Percentiles rank a stretch among this genome's conserved stretches.
phyloP scores from a whole-genome alignment of 2,113 vertebrate genomes.

The Vulpes ferrilata region DNA sequence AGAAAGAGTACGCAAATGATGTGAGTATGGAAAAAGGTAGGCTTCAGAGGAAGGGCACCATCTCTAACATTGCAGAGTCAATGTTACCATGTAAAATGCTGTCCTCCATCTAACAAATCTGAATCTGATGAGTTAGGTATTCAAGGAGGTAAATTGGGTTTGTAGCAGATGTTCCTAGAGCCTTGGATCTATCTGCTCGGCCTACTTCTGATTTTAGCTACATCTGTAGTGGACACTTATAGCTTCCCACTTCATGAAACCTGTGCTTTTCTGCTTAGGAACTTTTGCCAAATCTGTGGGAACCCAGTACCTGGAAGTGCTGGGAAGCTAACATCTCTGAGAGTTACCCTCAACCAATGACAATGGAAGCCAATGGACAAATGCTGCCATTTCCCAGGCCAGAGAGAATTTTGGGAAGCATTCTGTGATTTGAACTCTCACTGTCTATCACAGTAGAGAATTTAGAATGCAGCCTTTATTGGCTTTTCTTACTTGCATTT shows the following conservation, averaged over 20 bases:
- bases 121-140: background rate
- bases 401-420: background rate
- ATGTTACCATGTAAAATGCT: background rate
- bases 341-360: background rate
- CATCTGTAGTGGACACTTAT: background rate
- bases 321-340: conserved; percentile 6
- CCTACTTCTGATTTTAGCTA: background rate
- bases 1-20: background rate
- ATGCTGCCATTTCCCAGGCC: background rate
- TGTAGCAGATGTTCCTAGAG: background rate
- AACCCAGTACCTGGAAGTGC: background rate
- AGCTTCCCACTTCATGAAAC: background rate
- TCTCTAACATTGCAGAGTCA: background rate
- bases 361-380: background rate
- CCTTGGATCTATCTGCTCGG: background rate
- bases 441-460: background rate
- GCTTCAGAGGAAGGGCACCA: background rate
- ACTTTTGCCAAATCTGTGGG: background rate
- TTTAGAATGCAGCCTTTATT: background rate
- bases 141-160: background rate
- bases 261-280: background rate
- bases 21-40: background rate
- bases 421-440: background rate
- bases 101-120: background rate
- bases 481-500: background rate